Base-by-base conservation (phyloP, 2,888 invertebrate species). In the Leptopilina syphax region DNA sequence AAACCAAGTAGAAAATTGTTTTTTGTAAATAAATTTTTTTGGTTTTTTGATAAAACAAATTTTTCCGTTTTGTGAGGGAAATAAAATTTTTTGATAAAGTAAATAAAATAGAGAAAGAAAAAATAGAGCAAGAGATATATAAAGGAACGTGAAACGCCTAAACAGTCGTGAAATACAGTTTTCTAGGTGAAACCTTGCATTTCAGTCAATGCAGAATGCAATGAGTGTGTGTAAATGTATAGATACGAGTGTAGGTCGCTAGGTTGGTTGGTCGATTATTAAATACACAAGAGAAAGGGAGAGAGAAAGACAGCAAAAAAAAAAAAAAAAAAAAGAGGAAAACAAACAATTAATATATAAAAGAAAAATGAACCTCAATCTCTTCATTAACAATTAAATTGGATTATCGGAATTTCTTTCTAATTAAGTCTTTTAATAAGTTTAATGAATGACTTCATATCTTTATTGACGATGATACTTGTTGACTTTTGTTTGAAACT, bases 221-320 rank as follows among this genome's bases (percentile, higher is more conserved):
- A 81, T 80, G 82, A 83, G 9, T 47, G 34, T 34, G 34, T 34
- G 34, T 34, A 0, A 2, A 3, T 34, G 34, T 34, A 3, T 34
- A 34, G 3, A 34, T 1, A 34, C 34, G 47, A 47, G 47, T 47
- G 85, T 86, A 86, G 87, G 88, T 88, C 86, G 86, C 84, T 85
- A 83, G 86, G 86, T 86, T 86, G 86, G 79, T 80, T 86, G 85
- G 85, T 84, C 84, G 86, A 85, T 81, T 81, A 78, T 81, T 70
- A 70, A 70, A 70, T 13, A 70, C 5, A 47, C n/a, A 18, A 50
- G 12, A 24, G 7, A 34, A 27, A 54, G 3, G 54, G 34, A 27
- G 4, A 18, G 6, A 12, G 12, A 57, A n/a, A 12, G 6, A 57
- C 12, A 57, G 12, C 10, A 9, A n/a, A 47, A 47, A 47, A 47